Evolutionary conservation across 2,113 vertebrate genomes (phyloP).

Genomic region (Pristiophorus japonicus): DNA sequence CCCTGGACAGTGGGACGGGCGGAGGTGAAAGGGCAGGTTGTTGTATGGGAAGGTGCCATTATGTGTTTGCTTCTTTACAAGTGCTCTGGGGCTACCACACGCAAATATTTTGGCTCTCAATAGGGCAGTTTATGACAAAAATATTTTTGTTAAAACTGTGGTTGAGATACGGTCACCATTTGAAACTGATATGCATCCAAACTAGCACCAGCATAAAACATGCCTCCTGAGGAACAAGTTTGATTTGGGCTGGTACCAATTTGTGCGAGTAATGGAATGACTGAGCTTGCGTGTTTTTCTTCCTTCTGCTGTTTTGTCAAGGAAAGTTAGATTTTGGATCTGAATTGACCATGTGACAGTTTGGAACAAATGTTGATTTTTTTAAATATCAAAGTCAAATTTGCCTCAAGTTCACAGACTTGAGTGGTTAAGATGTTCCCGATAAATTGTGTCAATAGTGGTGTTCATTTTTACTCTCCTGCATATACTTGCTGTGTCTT

Average conservation of each 20-base stretch:
- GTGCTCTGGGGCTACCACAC: not conserved
- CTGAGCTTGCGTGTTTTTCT: not conserved
- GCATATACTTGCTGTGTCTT: not conserved
- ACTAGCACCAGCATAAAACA: not conserved
- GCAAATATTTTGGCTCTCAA: not conserved
- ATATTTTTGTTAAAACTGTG: not conserved
- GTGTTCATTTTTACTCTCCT: not conserved
- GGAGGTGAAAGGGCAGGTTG: too few relatives aligned
- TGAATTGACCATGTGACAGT: not conserved
- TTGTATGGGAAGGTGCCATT: too few relatives aligned
- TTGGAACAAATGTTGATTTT: not conserved
- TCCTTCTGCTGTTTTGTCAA: not conserved
- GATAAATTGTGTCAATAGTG: not conserved
- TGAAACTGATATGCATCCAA: not conserved
- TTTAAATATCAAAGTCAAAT: not conserved
- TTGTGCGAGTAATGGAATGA: not conserved
- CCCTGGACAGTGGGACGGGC: too few relatives aligned
- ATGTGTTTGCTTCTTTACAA: not conserved
- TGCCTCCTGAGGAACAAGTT: not conserved
- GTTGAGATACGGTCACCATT: too few relatives aligned
- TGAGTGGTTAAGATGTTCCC: not conserved
- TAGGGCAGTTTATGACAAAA: not conserved
- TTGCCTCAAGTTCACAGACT: not conserved
- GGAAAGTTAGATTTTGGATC: not conserved
- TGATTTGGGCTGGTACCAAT: not conserved